Conservation (phyloP, 2,113 vertebrate species). For the Neotoma lepida region DNA sequence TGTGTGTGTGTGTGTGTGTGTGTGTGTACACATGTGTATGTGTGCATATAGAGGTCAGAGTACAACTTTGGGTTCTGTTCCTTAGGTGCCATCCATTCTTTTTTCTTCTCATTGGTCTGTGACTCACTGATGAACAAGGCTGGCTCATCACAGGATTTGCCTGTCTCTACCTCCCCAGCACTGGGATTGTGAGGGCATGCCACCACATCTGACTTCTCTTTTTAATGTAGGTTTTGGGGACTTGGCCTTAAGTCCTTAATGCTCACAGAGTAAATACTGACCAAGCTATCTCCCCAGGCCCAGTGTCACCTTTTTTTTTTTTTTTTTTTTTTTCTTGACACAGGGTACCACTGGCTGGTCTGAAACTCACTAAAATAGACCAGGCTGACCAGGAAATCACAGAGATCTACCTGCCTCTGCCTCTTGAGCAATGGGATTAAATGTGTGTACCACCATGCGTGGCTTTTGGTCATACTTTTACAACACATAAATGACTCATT, state of each 20-base stretch:
- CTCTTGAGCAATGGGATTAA: too few species aligned
- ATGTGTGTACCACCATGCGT: neutral
- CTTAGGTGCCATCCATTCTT: neutral
- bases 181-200: neutral
- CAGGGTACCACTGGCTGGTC: neutral
- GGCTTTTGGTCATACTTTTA: neutral
- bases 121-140: neutral
- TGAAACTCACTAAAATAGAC: neutral
- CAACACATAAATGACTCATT: rapidly evolving
- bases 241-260: neutral
- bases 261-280: neutral
- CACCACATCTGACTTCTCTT: neutral
- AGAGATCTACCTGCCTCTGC: neutral
- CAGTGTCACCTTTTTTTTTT: neutral
- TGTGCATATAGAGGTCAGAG: neutral
- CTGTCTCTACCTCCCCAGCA: neutral
- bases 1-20: neutral
- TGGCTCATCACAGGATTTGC: neutral
- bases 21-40: neutral
- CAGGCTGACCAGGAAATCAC: neutral
- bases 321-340: neutral
- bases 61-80: neutral
- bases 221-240: neutral
- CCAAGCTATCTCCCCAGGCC: neutral
- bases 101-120: too few species aligned